Conservation (phyloP, 2,113 vertebrate species). For the Sturnus vulgaris region DNA sequence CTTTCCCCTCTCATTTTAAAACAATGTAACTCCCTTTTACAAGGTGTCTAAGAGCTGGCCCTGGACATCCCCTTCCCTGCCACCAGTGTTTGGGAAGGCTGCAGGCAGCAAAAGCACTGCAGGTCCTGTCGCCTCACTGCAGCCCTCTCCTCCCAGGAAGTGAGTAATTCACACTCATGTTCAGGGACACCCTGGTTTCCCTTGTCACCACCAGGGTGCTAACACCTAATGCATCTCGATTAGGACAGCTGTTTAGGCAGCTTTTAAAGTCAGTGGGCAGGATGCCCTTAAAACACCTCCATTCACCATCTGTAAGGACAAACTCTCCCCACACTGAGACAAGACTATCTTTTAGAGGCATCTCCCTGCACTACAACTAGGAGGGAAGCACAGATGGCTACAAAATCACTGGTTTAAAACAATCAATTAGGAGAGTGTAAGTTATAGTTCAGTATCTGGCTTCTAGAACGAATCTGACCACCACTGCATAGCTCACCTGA, state of each 20-base stretch:
- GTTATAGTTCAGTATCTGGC: not conserved
- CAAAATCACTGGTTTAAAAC: not conserved
- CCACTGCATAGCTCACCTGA: not conserved
- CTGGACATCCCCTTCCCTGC: too few species aligned
- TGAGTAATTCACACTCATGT: fast-evolving
- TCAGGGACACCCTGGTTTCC: not conserved
- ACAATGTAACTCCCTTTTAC: not conserved
- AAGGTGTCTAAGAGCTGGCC: not conserved
- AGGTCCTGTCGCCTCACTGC: not conserved
- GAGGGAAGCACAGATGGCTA: not conserved
- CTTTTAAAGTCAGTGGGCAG: not conserved
- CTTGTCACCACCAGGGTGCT: not conserved
- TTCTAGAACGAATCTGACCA: not conserved
- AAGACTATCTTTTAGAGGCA: not conserved
- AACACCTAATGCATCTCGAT: fast-evolving
- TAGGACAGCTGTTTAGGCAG: not conserved
- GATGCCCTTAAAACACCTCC: not conserved
- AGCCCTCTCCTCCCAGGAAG: not conserved
- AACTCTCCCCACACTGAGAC: not conserved
- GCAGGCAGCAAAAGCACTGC: not conserved
- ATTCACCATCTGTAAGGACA: not conserved
- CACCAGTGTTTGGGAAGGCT: not conserved
- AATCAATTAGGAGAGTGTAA: not conserved
- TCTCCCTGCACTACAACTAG: not conserved
- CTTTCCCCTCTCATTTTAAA: not conserved